These are phyloP conservation scores for Ctenodactylus gundi DNA, from an alignment of 2,113 vertebrate genomes.

Conservation along the genomic window DNA sequence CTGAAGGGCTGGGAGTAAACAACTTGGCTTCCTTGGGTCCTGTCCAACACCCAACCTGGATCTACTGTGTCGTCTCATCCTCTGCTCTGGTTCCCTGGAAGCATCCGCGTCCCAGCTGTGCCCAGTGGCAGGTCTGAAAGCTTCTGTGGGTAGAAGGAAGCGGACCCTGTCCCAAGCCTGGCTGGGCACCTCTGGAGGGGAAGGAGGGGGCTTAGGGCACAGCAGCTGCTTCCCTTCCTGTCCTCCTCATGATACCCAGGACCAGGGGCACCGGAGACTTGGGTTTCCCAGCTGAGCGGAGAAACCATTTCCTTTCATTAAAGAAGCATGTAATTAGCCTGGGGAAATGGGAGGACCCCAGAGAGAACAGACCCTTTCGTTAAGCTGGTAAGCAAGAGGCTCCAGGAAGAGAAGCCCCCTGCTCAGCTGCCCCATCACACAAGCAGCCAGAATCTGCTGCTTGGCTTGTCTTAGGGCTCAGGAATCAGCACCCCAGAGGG, in stretches of 20 bases:
- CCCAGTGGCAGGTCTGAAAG: not conserved
- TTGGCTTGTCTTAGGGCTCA: not conserved
- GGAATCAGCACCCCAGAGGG: not conserved
- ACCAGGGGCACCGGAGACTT: slow-evolving; percentile 1
- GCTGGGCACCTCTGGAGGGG: not conserved
- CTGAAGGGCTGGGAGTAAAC: slow-evolving; percentile 7
- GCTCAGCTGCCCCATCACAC: not conserved
- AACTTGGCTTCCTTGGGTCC: not conserved
- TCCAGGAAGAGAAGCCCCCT: not conserved
- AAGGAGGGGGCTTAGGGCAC: not conserved
- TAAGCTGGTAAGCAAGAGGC: not conserved
- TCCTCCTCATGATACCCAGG: slow-evolving; percentile 3
- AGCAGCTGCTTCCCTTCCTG: slow-evolving; percentile 43
- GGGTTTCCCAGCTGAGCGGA: slow-evolving; percentile 58
- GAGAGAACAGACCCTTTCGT: not conserved
- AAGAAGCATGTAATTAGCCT: slow-evolving; percentile 55
- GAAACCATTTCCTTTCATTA: slow-evolving; percentile 61
- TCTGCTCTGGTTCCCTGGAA: not conserved
- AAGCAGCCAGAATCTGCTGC: not conserved
- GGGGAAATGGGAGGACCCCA: not conserved
- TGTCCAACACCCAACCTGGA: not conserved
- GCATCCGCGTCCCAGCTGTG: not conserved
- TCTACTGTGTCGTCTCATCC: not conserved
- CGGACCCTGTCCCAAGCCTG: too few relatives aligned
- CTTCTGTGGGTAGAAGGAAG: not conserved